These are phyloP conservation scores for Syrmaticus mikado DNA, from an alignment of 2,113 vertebrate species.

Conservation along the genomic window DNA sequence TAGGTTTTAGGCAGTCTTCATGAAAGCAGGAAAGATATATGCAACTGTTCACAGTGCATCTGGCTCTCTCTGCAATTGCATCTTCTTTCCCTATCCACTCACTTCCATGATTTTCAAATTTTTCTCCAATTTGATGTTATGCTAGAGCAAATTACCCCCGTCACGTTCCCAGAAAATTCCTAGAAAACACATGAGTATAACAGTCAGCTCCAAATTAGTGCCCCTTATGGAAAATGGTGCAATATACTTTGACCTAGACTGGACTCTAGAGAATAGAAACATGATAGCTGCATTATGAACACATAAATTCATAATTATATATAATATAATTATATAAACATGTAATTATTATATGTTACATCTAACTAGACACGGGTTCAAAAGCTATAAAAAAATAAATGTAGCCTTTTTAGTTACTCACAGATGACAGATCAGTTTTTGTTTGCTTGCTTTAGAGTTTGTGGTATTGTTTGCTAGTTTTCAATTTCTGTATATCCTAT, in stretches of 20 bases:
- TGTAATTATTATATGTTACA: not conserved
- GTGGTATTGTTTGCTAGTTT: not conserved
- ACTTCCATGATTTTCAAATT: not conserved
- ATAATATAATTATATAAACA: too few relatives aligned
- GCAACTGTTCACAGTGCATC: not conserved
- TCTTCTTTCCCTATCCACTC: not conserved
- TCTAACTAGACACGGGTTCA: not conserved
- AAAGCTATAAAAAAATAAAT: not conserved
- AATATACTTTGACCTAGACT: not conserved
- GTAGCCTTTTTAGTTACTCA: not conserved
- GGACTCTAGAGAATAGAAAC: not conserved
- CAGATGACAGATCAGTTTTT: not conserved
- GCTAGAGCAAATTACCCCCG: not conserved
- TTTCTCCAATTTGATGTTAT: not conserved
- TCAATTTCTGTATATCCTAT: not conserved
- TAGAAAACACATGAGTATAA: not conserved
- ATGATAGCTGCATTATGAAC: not conserved
- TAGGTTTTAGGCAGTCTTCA: not conserved
- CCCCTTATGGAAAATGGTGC: not conserved
- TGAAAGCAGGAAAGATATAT: not conserved
- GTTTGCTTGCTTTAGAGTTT: not conserved
- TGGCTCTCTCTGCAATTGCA: not conserved
- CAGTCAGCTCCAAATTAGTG: rapidly evolving
- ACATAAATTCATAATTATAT: too few relatives aligned
- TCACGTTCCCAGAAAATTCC: not conserved